Percentiles rank a stretch among this genome's conserved stretches.
These are phyloP conservation scores for Ondatra zibethicus DNA, from an alignment of 2,113 vertebrate genomes.

Conservation along the genomic window DNA sequence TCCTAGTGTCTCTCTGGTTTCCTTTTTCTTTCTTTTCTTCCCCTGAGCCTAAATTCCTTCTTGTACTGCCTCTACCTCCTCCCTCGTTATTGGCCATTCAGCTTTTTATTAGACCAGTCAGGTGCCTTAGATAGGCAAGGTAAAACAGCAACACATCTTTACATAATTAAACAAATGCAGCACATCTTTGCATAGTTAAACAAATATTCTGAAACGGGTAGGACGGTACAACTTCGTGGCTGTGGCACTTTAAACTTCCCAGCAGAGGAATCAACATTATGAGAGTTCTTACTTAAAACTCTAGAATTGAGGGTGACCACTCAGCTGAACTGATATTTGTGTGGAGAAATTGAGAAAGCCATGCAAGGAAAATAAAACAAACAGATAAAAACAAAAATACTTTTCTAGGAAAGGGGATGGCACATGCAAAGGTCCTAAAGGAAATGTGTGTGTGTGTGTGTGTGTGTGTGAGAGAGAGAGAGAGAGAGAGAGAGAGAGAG, in stretches of 20 bases:
- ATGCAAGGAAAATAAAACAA: background rate
- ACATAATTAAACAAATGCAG: background rate
- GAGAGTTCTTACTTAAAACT: background rate
- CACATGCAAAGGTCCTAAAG: background rate
- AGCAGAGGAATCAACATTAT: background rate
- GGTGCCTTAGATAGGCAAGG: background rate
- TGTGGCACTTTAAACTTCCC: background rate
- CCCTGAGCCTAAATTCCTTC: background rate
- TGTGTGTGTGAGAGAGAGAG: background rate
- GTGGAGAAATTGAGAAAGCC: background rate
- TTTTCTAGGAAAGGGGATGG: background rate
- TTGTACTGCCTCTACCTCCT: background rate
- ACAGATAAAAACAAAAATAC: background rate
- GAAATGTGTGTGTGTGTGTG: background rate
- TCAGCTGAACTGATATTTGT: background rate
- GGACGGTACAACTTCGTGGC: background rate
- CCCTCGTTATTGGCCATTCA: background rate
- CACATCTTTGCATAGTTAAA: background rate
- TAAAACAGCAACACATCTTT: background rate
- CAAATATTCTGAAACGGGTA: background rate
- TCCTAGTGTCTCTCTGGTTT: background rate
- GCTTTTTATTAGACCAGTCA: background rate
- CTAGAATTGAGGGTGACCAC: background rate
- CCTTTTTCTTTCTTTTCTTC: background rate
- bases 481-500: background rate